Base-by-base conservation (phyloP, 2,888 invertebrate genomes). In the Troides helena region DNA sequence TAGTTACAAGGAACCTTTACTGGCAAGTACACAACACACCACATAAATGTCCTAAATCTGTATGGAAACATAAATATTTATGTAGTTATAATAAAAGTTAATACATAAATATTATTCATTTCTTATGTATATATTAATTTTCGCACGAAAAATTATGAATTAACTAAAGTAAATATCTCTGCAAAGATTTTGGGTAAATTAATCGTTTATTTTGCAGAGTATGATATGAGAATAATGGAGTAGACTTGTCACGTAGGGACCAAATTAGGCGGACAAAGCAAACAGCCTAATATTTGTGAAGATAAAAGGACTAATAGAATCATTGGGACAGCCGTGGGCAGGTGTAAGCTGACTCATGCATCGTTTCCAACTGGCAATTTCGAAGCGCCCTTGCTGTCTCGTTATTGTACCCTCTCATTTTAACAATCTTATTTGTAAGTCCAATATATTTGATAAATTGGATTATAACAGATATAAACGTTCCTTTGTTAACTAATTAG, bases 271-370 rank as follows among this genome's bases (percentile, higher is more conserved):
- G 78, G 73, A 69, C 74, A 79, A 80, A 76, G 79, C 79, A 85
- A 87, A 88, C 82, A 83, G 72, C 73, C 78, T 81, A 84, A 85
- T 88, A 87, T 88, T 87, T 87, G 84, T 78, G 68, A 75, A 83
- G 82, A 83, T 84, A 80, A 84, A 78, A 80, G 80, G 75, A 74
- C 75, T 83, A 85, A 83, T 84, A 82, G 80, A 82, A 80, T 76
- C 74, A 74, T 68, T 75, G 72, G 75, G 76, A 78, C 77, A 77
- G 67, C 75, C 73, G 78, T 80, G 76, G 80, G 78, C 81, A 85
- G 83, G 70, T 70, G 70, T 23, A 30, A 67, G 70, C 70, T 70
- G 70, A 70, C 56, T 70, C 70, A 70, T 70, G 70, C 67, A 67
- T 67, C 70, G 63, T 61, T 67, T 60, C 64, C 36, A 58, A 65